phyloP scores from a whole-genome alignment of 2,797 vertebrate genomes.

The Sebastes flavidus region DNA sequence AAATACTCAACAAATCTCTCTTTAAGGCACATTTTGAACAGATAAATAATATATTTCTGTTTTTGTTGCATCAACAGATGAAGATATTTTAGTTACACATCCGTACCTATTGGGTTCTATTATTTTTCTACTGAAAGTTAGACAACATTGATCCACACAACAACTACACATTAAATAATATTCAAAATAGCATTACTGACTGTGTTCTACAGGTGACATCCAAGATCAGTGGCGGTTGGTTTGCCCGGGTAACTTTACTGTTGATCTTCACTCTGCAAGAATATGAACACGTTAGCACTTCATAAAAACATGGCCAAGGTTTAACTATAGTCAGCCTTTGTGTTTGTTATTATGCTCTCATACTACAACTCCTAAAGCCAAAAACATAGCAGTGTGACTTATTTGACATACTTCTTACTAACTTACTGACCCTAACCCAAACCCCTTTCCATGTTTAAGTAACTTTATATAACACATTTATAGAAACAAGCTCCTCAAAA shows the following conservation, averaged over 20 bases:
- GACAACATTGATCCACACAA: background rate
- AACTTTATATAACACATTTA: background rate
- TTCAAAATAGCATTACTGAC: conserved; percentile 51
- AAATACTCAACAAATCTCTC: no score
- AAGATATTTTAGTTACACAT: background rate
- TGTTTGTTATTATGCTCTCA: background rate
- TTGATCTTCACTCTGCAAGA: conserved; percentile 57
- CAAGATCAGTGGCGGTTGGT: conserved; percentile 39
- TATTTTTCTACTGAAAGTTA: background rate
- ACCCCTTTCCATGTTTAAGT: background rate
- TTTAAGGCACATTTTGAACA: no score
- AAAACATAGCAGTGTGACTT: background rate
- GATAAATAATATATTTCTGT: no score
- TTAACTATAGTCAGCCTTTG: background rate
- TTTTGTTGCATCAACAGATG: background rate
- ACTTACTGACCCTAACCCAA: background rate
- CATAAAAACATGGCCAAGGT: background rate
- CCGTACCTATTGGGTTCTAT: background rate
- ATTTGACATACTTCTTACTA: background rate
- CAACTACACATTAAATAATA: background rate
- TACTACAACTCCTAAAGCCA: background rate
- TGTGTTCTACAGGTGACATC: conserved; percentile 54
- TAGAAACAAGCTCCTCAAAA: background rate
- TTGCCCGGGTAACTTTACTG: conserved; percentile 39
- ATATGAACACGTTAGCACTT: background rate